These are phyloP conservation scores for Lates japonicus DNA, from an alignment of 2,797 vertebrate species.

Conservation along the genomic window DNA sequence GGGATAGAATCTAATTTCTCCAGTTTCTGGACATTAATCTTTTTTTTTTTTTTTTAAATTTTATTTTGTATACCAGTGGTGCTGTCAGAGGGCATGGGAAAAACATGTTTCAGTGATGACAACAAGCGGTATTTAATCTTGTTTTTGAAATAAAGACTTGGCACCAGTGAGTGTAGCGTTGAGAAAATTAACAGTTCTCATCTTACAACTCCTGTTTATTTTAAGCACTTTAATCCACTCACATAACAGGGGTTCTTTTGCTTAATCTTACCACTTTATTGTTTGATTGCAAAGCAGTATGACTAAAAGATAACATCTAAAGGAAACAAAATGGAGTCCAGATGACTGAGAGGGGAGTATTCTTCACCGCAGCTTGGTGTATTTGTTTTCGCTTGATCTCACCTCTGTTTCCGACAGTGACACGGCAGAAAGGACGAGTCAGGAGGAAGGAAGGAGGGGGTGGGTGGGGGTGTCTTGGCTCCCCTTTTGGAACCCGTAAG, in stretches of 20 bases:
- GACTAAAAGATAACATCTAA: constrained; percentile 63
- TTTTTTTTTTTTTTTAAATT: constrained; percentile 22
- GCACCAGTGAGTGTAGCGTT: constrained; percentile 36
- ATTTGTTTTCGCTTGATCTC: constrained; percentile 64
- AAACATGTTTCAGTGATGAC: constrained; percentile 54
- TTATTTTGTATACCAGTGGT: constrained; percentile 33
- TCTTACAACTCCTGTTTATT: constrained; percentile 66
- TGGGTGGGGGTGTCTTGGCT: constrained; percentile 45
- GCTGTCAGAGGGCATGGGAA: constrained; percentile 65
- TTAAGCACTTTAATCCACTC: constrained; percentile 60
- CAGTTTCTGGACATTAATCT: constrained; percentile 34
- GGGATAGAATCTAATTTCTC: constrained; percentile 37
- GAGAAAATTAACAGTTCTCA: constrained; percentile 64
- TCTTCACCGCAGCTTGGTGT: constrained; percentile 26
- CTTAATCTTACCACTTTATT: constrained; percentile 62
- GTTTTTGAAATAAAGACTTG: constrained; percentile 70
- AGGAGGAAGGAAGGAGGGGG: constrained; percentile 15
- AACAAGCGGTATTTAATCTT: constrained; percentile 62
- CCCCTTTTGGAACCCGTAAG: constrained; percentile 53
- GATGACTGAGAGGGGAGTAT: constrained; percentile 61
- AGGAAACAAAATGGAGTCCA: constrained; percentile 73
- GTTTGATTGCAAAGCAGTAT: constrained; percentile 62
- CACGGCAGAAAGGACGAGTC: constrained; percentile 50
- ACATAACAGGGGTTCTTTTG: constrained; percentile 34
- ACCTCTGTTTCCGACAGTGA: constrained; percentile 68